Evolutionary conservation across 2,113 vertebrate species (phyloP).

Genomic region (Dendrocopos noguchii): DNA sequence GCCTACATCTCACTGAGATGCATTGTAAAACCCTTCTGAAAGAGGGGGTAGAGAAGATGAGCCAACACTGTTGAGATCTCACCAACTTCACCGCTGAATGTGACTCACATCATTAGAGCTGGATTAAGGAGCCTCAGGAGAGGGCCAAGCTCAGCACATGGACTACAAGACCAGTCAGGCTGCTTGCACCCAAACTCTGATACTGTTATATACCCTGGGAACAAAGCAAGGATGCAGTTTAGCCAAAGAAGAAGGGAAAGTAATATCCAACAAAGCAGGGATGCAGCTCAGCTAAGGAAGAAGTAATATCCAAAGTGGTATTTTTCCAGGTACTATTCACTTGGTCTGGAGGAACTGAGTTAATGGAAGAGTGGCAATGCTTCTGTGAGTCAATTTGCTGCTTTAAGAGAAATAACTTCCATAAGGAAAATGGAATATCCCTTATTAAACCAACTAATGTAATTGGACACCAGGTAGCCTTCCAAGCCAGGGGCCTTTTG

Average conservation of each 20-base stretch:
- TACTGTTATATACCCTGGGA: not conserved
- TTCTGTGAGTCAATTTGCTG: not conserved
- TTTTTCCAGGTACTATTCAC: not conserved
- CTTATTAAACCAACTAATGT: not conserved
- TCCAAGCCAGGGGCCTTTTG: not conserved
- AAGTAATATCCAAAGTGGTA: not conserved
- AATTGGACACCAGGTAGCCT: not conserved
- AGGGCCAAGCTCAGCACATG: not conserved
- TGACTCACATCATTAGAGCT: not conserved
- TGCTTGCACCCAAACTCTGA: not conserved
- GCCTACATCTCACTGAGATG: not conserved
- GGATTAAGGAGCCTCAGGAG: not conserved
- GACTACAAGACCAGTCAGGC: not conserved
- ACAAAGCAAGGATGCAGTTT: not conserved
- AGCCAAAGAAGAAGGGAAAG: not conserved
- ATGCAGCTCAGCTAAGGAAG: not conserved
- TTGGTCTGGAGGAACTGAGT: not conserved
- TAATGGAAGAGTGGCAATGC: not conserved
- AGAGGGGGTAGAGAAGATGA: accelerated
- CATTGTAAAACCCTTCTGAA: not conserved
- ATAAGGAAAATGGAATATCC: not conserved
- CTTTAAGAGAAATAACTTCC: not conserved
- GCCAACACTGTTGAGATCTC: accelerated
- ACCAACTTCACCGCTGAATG: not conserved
- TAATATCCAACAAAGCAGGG: not conserved